A percentile compares a stretch with the other conserved stretches of the same genome.
phyloP scores from a whole-genome alignment of 2,888 invertebrate genomes.

The Aphodius sticticus region DNA sequence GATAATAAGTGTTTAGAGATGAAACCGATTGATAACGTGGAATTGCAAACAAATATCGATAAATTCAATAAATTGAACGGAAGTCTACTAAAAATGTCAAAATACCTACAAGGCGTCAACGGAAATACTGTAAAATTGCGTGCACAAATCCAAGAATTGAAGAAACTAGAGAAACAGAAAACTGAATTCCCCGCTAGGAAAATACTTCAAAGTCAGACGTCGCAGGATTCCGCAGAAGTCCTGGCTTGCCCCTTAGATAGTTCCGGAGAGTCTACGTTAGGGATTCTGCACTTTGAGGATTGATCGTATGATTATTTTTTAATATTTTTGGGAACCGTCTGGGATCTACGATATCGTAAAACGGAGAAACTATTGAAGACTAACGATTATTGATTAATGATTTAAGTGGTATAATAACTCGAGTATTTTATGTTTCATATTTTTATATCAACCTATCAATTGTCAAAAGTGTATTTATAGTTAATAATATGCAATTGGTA shows the following conservation, averaged over 20 bases:
- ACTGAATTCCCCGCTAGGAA: neutral
- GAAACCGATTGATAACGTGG: conserved; percentile 33
- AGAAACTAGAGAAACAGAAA: neutral
- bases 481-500: no score
- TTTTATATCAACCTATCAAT: neutral
- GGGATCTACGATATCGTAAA: neutral
- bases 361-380: neutral
- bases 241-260: neutral
- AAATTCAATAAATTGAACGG: conserved; percentile 34
- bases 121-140: neutral
- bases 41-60: conserved; percentile 33
- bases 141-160: neutral
- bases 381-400: neutral
- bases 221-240: neutral
- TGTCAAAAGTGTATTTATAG: no score
- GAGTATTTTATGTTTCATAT: neutral
- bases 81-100: neutral
- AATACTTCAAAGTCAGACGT: neutral
- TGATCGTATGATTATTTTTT: neutral
- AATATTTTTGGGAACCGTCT: neutral
- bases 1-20: conserved; percentile 45
- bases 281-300: neutral
- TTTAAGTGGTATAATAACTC: neutral
- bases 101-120: neutral
- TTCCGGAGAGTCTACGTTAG: neutral